Base-by-base conservation (phyloP, 2,113 vertebrate species). In the Spermophilus dauricus region DNA sequence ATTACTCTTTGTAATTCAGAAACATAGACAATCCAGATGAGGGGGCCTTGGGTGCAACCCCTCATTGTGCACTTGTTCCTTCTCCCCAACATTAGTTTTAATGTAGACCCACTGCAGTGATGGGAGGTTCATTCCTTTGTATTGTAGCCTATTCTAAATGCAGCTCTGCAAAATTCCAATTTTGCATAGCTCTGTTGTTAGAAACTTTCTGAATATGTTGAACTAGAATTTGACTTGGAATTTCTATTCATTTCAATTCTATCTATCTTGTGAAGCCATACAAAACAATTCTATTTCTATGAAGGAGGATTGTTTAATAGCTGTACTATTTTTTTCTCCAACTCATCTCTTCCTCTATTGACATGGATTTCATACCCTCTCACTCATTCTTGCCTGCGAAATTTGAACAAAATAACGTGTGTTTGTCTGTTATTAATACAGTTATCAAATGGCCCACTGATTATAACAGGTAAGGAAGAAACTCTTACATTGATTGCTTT, bases 181-280 rank as follows among this genome's bases (percentile, higher is more conserved):
- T 75, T 70, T 75, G 9, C 85, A 51, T 18, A 89, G 30, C 61
- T 95, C 17, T 32, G 24, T 26, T 89, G 80, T 70, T 20, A 85
- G 28, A 84, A 88, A 70, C 20, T 63, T 85, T 69, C 58, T 30
- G 26, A 61, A 39, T 72, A 58, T 37, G 84, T n/a, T 53, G 53
- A 92, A 86, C 58, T 92, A 58, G 30, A 70, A 53, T 84, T 93
- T 77, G 58, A 81, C 26, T 75, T 58, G 34, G 51, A 77, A 93
- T 88, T 84, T 84, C n/a, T 89, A 37, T 42, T 84, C 16, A 34
- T 85, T 90, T 92, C 76, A 89, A 37, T 90, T 95, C 37, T 85
- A 45, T 14, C 13, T 51, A 10, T 82, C n/a, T 92, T 34, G 85
- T 86, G n/a, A 86, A 95, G 53, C 45, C 61, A 81, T 61, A 56